A percentile compares a stretch with the other conserved stretches of the same genome.
Conservation (phyloP, 2,113 vertebrate species). For the Sander vitreus region DNA sequence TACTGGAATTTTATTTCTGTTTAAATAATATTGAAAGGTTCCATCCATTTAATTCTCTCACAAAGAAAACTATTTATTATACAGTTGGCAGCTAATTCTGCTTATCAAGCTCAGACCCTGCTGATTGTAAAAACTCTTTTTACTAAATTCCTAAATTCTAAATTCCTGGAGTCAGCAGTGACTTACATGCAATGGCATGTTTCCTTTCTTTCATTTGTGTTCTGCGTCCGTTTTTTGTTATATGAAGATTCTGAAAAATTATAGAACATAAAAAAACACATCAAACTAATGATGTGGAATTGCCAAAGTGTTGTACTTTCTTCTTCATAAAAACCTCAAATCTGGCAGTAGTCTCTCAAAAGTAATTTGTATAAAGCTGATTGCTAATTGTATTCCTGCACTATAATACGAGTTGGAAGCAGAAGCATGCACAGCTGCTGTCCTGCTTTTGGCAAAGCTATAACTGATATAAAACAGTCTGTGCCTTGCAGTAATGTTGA, state of each 20-base stretch:
- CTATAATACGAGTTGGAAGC: slow-evolving; percentile 27
- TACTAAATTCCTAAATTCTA: background rate
- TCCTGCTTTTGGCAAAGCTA: slow-evolving; percentile 40
- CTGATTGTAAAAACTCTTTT: slow-evolving; percentile 25
- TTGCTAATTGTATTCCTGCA: slow-evolving; percentile 39
- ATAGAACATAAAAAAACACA: background rate
- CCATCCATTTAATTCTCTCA: background rate
- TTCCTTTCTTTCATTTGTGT: slow-evolving; percentile 12
- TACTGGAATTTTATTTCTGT: no score
- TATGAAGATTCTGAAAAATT: background rate
- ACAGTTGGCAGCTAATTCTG: slow-evolving; percentile 16
- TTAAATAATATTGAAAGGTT: background rate
- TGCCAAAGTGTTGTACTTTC: background rate
- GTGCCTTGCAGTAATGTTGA: slow-evolving; percentile 30
- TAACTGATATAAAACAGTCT: slow-evolving; percentile 39
- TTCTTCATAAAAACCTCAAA: background rate
- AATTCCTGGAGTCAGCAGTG: background rate
- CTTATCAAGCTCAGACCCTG: background rate
- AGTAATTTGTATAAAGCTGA: slow-evolving; percentile 26
- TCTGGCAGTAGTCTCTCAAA: slow-evolving; percentile 10
- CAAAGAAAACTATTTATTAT: background rate
- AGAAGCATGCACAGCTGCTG: slow-evolving; percentile 47
- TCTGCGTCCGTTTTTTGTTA: background rate
- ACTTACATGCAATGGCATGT: background rate
- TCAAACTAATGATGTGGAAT: slow-evolving; percentile 11